Evolutionary conservation across 2,113 vertebrate species (phyloP).

Genomic region (Manacus vitellinus): DNA sequence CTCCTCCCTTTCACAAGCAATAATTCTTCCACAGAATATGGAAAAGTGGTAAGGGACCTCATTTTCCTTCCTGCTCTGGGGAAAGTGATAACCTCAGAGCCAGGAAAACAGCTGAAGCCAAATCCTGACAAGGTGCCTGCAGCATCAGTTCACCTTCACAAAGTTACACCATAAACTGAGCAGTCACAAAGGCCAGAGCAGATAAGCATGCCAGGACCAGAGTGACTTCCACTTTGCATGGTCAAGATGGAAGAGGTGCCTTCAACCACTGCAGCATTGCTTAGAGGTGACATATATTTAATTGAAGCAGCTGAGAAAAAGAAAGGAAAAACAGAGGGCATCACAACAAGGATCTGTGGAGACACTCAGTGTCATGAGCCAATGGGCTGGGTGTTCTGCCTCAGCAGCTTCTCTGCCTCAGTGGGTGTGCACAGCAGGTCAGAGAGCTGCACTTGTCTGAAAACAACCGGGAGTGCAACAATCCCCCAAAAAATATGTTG

Average conservation of each 20-base stretch:
- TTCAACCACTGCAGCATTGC: neutral
- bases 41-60: neutral
- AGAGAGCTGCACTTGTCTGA: neutral
- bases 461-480: neutral
- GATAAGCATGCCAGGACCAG: neutral
- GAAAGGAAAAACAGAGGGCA: neutral
- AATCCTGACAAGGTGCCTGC: rapidly evolving
- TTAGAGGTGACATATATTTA: neutral
- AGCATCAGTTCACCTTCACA: rapidly evolving
- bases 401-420: rapidly evolving
- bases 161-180: neutral
- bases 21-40: neutral
- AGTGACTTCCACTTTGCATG: neutral
- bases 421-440: rapidly evolving
- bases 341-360: rapidly evolving
- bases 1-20: neutral
- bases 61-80: neutral
- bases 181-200: neutral
- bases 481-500: neutral
- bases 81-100: neutral
- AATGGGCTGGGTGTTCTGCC: neutral
- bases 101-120: neutral
- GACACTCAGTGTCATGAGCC: rapidly evolving
- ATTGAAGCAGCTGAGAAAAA: neutral
- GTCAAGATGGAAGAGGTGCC: neutral